Evolutionary conservation across 2,888 invertebrate genomes (phyloP), one percentile per base, ranked within the genome.

Genomic region (Nemapogon koenigi): DNA sequence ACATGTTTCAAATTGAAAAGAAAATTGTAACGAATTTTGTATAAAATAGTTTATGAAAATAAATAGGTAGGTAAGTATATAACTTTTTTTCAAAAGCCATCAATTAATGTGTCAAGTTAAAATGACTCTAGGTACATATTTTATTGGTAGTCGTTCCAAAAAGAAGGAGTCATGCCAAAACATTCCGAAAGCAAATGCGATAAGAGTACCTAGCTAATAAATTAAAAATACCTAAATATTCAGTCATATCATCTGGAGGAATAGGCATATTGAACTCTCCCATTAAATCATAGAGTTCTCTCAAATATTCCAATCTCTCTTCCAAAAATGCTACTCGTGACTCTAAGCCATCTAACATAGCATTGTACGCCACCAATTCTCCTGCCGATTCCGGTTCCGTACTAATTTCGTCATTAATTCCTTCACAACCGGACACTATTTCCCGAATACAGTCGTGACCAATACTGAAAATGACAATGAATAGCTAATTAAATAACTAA

Each of bases 201-300:
- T 10, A 22, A 7, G 22, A 22, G 6, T 22, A 22, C 22, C 6
- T 22, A 7, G 6, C 10, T 16, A 3, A 14, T 16, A 18, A 27
- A 35, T 4, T 27, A 6, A 25, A 32, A 19, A 16, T 50, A 78
- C 79, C 79, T 43, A 78, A 59, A 55, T 84, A 88, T 43, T 83
- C 83, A 3, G 81, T 76, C 66, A 83, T 81, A 46, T 91, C 91
- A 37, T 91, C 90, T 0, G 85, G 83, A 1, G 88, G 83, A 36
- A 90, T 83, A 0, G 83, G 79, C 40, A 94, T 89, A 16, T 81
- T 68, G 58, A 86, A 94, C 54, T 91, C 88, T 41, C 91, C 90
- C 70, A 92, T 90, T 3, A 94, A 81, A 46, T 93, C 89, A 55
- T 93, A 90, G 41, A 93, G 66, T 52, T 94, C 91, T 47, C 91